Evolutionary conservation across 1,140 invertebrate genomes (phyloP), one percentile per base, ranked within the genome.

Genomic region (Philopotamus ludificatus): DNA sequence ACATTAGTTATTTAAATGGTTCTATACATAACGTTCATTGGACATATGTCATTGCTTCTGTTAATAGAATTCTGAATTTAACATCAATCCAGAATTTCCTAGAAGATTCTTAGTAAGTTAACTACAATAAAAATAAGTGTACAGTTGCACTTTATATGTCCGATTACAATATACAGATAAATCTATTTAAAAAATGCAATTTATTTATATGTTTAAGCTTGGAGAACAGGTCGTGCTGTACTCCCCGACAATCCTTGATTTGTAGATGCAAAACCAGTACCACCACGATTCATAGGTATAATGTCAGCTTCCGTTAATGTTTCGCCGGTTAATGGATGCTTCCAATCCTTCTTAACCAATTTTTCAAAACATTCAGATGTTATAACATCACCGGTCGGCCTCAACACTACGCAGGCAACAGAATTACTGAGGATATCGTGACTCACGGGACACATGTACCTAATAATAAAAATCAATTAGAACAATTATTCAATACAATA

Each of bases 341-440:
- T 83, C 96, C 94, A 96, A 75, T 99, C 97, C 74, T 96, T 97
- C 73, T 93, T 94, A 47, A 99, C 95, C 2, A 99, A 83, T 74
- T 97, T 97, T 71, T 98, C 95, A 4, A 97, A 87, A 82, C 95
- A 98, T 75, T 98, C 95, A 85, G 95, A 84, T 9, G 96, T 99
- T 0, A 99, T 89, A 16, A 99, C 93, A 82, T 94, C 88, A n/a
- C 97, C 95, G 0, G 77, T 76, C 61, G 77, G 75, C 63, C 77
- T 89, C 20, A 99, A 84, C 49, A 98, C 90, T 63, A 92, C 95
- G 79, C 91, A 95, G 4, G 94, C 94, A 2, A 95, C 88, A 16
- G 94, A 93, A 82, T 99, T 99, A 66, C 92, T 90, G 9, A 99
- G 78, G 54, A 97, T 86, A 81, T 99, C 98, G 78, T 95, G 91